Evolutionary conservation across 2,797 vertebrate species (phyloP).

Genomic region (Poeciliopsis turneri): DNA sequence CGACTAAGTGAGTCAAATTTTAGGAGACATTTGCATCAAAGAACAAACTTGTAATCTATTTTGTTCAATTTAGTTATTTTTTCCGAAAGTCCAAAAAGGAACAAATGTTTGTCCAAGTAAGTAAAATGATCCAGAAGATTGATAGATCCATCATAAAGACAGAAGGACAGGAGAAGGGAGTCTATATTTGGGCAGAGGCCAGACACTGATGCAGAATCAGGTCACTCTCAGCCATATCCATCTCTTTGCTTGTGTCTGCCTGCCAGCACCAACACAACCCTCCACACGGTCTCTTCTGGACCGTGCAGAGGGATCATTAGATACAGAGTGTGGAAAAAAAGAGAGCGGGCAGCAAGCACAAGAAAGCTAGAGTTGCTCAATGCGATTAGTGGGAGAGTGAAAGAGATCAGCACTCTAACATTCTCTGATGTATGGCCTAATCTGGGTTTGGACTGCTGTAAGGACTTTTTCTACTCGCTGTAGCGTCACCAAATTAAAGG

Average conservation of each 20-base stretch:
- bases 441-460: slow-evolving; percentile 54
- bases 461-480: slow-evolving; percentile 50
- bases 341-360: slow-evolving; percentile 46
- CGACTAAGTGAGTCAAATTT: background rate
- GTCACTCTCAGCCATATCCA: slow-evolving; percentile 79
- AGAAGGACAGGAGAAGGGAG: slow-evolving; percentile 64
- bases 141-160: slow-evolving; percentile 61
- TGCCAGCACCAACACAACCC: slow-evolving; percentile 75
- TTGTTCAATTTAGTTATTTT: slow-evolving; percentile 7
- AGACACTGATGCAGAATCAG: slow-evolving; percentile 77
- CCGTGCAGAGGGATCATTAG: slow-evolving; percentile 69
- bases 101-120: slow-evolving; percentile 19
- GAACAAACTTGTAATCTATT: background rate
- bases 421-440: slow-evolving; percentile 73
- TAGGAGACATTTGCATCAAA: background rate
- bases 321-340: slow-evolving; percentile 56
- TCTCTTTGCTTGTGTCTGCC: slow-evolving; percentile 68
- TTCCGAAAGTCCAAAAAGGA: background rate
- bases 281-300: slow-evolving; percentile 66
- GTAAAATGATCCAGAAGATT: slow-evolving; percentile 40
- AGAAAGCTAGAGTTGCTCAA: slow-evolving; percentile 64
- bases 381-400: slow-evolving; percentile 71
- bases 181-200: slow-evolving; percentile 71
- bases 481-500: slow-evolving; percentile 66
- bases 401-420: slow-evolving; percentile 65